Evolutionary conservation across 1,140 invertebrate genomes (phyloP).

Genomic region (Drosophila novamexicana): DNA sequence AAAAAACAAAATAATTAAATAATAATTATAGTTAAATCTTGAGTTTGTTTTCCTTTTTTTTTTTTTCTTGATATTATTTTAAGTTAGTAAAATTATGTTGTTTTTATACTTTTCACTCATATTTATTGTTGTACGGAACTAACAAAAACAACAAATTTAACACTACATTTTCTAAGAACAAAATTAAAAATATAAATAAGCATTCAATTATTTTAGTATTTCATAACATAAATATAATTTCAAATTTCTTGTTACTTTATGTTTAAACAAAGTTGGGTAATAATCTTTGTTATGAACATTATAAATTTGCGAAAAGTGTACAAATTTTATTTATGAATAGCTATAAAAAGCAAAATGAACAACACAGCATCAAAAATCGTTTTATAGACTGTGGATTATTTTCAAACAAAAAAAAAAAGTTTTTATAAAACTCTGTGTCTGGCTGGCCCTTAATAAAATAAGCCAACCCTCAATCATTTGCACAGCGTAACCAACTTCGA

Average conservation of each 20-base stretch:
- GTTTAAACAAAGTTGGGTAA: neutral
- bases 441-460: slow-evolving; percentile 47
- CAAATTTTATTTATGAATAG: slow-evolving; percentile 30
- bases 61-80: too few species aligned
- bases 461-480: slow-evolving; percentile 64
- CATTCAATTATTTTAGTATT: too few species aligned
- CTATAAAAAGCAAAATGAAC: slow-evolving; percentile 13
- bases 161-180: too few species aligned
- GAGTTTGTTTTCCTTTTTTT: too few species aligned
- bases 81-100: too few species aligned
- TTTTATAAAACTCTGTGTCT: slow-evolving; percentile 39
- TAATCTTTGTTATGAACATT: neutral
- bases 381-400: slow-evolving; percentile 26
- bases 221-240: neutral
- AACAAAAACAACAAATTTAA: too few species aligned
- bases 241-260: neutral
- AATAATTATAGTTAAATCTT: too few species aligned
- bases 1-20: too few species aligned
- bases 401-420: neutral
- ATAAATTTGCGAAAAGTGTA: slow-evolving; percentile 4
- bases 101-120: too few species aligned
- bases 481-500: slow-evolving; percentile 20
- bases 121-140: too few species aligned
- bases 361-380: slow-evolving; percentile 7
- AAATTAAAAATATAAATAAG: too few species aligned